Base-by-base conservation (phyloP, 2,113 vertebrate species). In the Chloropsis cyanopogon region DNA sequence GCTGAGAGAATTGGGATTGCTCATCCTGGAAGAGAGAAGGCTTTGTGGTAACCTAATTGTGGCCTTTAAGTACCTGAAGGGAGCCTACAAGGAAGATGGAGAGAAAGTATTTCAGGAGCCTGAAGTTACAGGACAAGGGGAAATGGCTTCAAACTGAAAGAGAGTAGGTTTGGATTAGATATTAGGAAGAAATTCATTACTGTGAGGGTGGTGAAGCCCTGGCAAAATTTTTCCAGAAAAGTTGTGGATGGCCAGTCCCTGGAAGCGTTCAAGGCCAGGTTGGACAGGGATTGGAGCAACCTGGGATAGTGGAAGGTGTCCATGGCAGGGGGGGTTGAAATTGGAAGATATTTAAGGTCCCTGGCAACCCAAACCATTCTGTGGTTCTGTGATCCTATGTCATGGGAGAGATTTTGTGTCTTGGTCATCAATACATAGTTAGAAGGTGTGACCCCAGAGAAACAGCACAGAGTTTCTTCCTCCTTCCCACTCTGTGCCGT, bases 231-330 rank as follows among this genome's bases (percentile, higher is more conserved):
- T 15, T 31, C 7, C 11, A 15, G 29, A 11, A 14, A 69, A 28
- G 8, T 0, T 37, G 23, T 16, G 22, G 6, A 2, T 70, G 14
- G 1, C 25, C 19, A 44, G 5, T 59, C 11, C 47, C 35, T 42
- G 79, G 17, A 23, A 47, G 6, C 61, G 25, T 22, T 16, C 63
- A 54, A 49, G 35, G 0, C 25, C 54, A 33, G 25, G 4, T 0
- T 42, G 31, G 49, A 49, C 2, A 7, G 47, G 5, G 39, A 14
- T 41, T 25, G 7, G 29, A 68, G 22, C 8, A 63, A 15, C 12
- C 31, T 49, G 47, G 12, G 1, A 2, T 10, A 24, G 12, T 42
- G 42, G 49, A 63, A 63, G 14, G 4, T 56, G 35, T 21, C 31
- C 29, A 25, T 42, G 24, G 1, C 7, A 26, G 54, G 25, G 3